These are phyloP conservation scores for Helarctos malayanus DNA, from an alignment of 2,797 vertebrate genomes.

Conservation along the genomic window DNA sequence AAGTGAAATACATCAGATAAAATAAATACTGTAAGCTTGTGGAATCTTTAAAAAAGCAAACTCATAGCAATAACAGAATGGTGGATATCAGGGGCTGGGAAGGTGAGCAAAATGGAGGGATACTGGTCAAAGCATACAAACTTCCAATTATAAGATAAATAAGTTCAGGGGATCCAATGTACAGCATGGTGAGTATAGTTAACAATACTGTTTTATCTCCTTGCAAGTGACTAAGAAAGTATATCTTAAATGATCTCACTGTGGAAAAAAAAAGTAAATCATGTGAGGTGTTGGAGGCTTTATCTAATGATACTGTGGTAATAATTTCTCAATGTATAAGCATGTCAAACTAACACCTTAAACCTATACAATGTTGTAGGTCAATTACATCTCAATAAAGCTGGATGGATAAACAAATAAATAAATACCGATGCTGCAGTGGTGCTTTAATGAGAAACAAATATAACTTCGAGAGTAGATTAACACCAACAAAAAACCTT, in stretches of 20 bases:
- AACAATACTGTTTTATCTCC: not conserved
- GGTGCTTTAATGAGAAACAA: not conserved
- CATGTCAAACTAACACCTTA: not conserved
- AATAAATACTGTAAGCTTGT: not conserved
- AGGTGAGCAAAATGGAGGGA: not conserved
- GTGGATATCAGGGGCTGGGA: not conserved
- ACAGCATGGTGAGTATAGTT: not conserved
- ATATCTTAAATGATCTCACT: not conserved
- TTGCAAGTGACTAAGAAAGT: not conserved
- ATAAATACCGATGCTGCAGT: not conserved
- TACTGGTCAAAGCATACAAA: not conserved
- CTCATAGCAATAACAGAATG: not conserved
- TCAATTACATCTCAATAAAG: not conserved
- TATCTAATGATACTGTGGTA: not conserved
- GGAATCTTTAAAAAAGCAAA: not conserved
- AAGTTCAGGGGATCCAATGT: not conserved
- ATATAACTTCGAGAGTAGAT: not conserved
- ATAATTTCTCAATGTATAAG: not conserved
- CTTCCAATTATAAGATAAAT: not conserved
- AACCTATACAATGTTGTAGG: not conserved
- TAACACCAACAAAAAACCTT: not conserved
- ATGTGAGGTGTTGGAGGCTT: not conserved
- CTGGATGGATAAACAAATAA: not conserved
- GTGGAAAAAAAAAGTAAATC: not conserved
- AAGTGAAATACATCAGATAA: not conserved